Evolutionary conservation across 2,113 vertebrate species (phyloP).

Genomic region (Glareola pratincola): DNA sequence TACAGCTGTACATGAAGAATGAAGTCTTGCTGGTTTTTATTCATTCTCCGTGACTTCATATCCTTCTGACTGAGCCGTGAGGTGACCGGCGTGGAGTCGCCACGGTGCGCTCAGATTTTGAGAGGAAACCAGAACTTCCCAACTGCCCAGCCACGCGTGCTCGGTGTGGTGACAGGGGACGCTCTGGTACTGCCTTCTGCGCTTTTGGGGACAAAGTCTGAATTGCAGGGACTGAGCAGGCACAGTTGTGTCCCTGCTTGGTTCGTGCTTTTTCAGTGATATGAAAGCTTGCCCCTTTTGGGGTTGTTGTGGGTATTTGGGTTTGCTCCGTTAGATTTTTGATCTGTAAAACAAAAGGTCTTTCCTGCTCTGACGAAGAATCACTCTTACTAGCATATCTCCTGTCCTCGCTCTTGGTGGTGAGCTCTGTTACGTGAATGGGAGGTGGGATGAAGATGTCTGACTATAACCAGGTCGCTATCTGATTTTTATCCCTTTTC

Average conservation of each 20-base stretch:
- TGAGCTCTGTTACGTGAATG: not conserved
- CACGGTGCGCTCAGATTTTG: rapidly evolving
- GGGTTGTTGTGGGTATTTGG: not conserved
- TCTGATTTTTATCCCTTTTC: not conserved
- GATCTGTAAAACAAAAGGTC: not conserved
- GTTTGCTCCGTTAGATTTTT: not conserved
- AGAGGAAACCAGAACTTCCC: not conserved
- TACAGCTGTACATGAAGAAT: not conserved
- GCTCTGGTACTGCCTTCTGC: not conserved
- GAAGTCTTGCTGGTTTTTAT: not conserved
- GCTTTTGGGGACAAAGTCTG: not conserved
- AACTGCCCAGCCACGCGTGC: not conserved
- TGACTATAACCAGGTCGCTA: not conserved
- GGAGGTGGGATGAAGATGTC: not conserved
- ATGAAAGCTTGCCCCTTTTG: not conserved
- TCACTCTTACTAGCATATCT: not conserved
- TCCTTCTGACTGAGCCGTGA: not conserved
- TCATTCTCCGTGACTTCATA: not conserved
- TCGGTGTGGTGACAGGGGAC: not conserved
- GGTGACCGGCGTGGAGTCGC: rapidly evolving
- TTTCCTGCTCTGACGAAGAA: not conserved
- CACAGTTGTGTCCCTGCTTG: not conserved
- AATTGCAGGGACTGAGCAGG: not conserved
- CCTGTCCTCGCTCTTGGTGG: not conserved
- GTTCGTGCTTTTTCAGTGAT: not conserved